Base-by-base conservation (phyloP, 2,888 invertebrate species). In the Xestia ashworthii region DNA sequence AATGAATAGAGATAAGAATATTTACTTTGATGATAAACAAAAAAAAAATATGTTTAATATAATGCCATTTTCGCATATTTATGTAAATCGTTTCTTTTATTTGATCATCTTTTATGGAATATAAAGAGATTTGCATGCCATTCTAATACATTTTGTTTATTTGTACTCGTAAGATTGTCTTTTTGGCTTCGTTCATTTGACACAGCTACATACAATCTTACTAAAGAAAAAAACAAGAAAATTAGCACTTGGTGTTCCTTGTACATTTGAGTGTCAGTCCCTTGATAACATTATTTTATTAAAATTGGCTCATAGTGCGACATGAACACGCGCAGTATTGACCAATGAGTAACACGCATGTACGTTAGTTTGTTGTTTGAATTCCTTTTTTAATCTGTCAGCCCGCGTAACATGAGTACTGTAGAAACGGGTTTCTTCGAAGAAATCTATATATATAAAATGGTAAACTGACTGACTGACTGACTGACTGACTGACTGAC, bases 251-350 rank as follows among this genome's bases (percentile, higher is more conserved):
- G 79, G 84, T 93, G 92, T 92, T 90, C 87, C 89, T 89, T 86
- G 89, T 95, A 93, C 91, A 93, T 93, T 89, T 87, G 90, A 91
- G 93, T 96, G 96, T 95, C 96, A 96, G 96, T 96, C 95, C 94
- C 96, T 96, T 90, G 94, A 84, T 93, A 72, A 95, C 96, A 95
- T 65, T 78, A 0, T 62, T 74, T 53, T 72, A 65, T 48, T 25
- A 14, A 50, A 64, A 62, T 46, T 81, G 77, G 58, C 58, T 41
- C 67, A 58, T 38, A 19, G 3, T 53, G 11, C 46, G 12, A 55
- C 12, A 69, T 69, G 12, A 38, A 58, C n/a, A 75, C 25, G 55
- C 44, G 25, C 41, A 41, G 14, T 48, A 32, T 55, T 32, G 19
- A n/a, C 67, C 53, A 60, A 76, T 62, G 60, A 68, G 48, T 32